These are phyloP conservation scores for Orientallactaga bullata DNA, from an alignment of 2,113 vertebrate genomes.

Conservation along the genomic window DNA sequence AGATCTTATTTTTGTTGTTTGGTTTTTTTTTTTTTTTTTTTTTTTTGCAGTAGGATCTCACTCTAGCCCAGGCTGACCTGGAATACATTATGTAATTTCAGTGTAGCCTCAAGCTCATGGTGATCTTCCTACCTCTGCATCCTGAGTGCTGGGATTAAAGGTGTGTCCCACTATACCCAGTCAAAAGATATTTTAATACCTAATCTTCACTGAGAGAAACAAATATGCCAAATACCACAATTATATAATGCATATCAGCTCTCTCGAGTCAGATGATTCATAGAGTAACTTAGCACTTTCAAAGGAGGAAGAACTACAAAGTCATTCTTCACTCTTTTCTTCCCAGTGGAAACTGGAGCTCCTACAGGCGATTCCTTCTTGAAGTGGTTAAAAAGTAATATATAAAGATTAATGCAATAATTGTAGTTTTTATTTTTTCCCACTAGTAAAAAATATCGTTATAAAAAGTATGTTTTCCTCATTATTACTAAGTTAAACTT, in stretches of 20 bases:
- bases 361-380: background rate
- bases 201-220: background rate
- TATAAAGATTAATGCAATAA: background rate
- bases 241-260: background rate
- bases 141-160: too few relatives aligned
- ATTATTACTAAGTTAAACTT: background rate
- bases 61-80: too few relatives aligned
- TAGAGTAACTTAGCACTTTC: background rate
- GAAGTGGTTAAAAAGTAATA: conserved; percentile 13
- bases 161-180: too few relatives aligned
- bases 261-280: background rate
- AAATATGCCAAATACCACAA: background rate
- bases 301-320: background rate
- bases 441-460: too few relatives aligned
- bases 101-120: too few relatives aligned
- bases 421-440: conserved; percentile 3
- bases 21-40: too few relatives aligned
- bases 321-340: background rate
- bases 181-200: too few relatives aligned
- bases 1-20: background rate
- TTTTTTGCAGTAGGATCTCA: too few relatives aligned
- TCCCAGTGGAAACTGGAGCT: background rate
- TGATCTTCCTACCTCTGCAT: too few relatives aligned
- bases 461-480: conserved; percentile 14
- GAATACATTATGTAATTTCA: too few relatives aligned